Evolutionary conservation across 2,888 invertebrate genomes (phyloP), one percentile per base, ranked within the genome.

Genomic region (Venustoraphidia nigricollis): DNA sequence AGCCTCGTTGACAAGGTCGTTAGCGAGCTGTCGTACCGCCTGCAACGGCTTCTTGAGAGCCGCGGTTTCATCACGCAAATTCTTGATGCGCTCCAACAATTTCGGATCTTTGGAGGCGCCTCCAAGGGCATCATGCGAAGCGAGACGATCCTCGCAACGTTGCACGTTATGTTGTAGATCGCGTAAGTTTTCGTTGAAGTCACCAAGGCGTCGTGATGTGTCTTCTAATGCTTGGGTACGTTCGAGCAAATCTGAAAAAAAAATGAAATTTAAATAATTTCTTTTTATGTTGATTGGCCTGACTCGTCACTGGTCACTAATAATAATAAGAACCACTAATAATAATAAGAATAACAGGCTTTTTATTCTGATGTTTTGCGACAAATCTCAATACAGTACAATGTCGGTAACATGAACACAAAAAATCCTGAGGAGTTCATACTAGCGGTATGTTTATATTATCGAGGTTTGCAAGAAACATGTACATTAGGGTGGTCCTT

Each of bases 141-240:
- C 79, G 38, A 88, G 67, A 53, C 87, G 81, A 67, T 94, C 93
- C 67, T 94, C 93, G 65, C 91, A 89, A 50, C 92, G 79, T 59
- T 87, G 83, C 50, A 95, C 72, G 5, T 84, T 79, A 51, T 90
- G 85, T 55, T 85, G 83, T n/a, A 93, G 73, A 48, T 88, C 91
- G 37, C 90, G 76, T 10, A 89, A 70, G 51, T 83, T 83, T 60
- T 94, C 94, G 44, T 79, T 80, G 62, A 92, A 89, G 57, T 93
- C 91, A 46, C 82, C 79, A 48, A 94, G 70, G 55, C 84, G 81
- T 49, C 86, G 79, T 0, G 83, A 79, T 38, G 89, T 84, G 44
- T 86, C 86, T 66, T 95, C 94, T 47, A 91, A 66, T 59, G 79
- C 80, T 60, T 88, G 86, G 34, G 84, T 81, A 59, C 83, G 77